phyloP scores from a whole-genome alignment of 2,113 vertebrate species.

The Felis chaus region DNA sequence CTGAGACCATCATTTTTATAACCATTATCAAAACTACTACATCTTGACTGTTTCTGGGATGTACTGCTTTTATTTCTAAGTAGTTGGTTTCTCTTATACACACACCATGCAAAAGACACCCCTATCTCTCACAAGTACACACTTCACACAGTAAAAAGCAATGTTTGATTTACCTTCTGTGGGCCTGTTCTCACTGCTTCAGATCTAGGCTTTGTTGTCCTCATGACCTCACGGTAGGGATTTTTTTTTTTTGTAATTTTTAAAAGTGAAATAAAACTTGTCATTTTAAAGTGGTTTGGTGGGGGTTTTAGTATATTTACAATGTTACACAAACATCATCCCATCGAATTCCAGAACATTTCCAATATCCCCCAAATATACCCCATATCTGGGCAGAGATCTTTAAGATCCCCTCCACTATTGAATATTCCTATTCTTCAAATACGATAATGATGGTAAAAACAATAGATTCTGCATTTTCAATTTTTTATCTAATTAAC shows the following conservation, averaged over 20 bases:
- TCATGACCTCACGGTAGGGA: neutral
- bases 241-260: constrained; percentile 2
- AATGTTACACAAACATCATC: neutral
- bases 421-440: constrained; percentile 39
- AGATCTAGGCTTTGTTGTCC: neutral
- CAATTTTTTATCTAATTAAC: constrained; percentile 33
- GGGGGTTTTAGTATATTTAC: neutral
- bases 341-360: neutral
- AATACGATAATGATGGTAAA: constrained; percentile 23
- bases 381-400: neutral
- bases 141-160: neutral
- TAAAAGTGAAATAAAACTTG: neutral
- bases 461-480: constrained; percentile 8
- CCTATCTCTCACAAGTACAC: neutral
- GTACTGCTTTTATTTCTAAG: neutral
- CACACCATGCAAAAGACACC: neutral
- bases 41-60: neutral
- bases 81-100: neutral
- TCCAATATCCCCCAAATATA: neutral
- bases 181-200: neutral
- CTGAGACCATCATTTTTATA: neutral
- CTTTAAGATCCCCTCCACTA: neutral
- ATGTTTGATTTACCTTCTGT: neutral
- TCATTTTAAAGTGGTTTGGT: neutral
- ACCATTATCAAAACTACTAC: neutral